Evolutionary conservation across 2,888 invertebrate genomes (phyloP), one percentile per base, ranked within the genome.

Genomic region (Ichneumoninae sp.): DNA sequence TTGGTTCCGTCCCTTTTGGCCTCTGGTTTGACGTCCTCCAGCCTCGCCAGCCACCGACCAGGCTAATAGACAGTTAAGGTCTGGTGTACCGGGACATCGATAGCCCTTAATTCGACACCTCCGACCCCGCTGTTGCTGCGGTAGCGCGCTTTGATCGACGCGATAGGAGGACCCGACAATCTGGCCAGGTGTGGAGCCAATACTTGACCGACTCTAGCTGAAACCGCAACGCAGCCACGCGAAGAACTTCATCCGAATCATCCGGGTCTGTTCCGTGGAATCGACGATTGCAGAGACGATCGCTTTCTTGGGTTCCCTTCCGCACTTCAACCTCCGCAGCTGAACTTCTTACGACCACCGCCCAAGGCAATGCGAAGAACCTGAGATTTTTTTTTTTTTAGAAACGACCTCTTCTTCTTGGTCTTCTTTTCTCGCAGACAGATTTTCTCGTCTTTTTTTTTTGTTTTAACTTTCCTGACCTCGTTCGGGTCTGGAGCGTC

Each of bases 21-120:
- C 40, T 76, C 30, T 50, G 13, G 3, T 44, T 19, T 13, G 78
- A 52, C 47, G 66, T 57, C 26, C 26, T n/a, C 44, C 6, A 62
- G 62, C 30, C 40, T 71, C 36, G 22, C 6, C 1, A 66, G 22
- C 13, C 71, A 62, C 16, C 8, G 75, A 30, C 26, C 6, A n/a
- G 60, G 8, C 36, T 66, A 66, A 44, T 47, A 52, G 84, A 79
- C 76, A 69, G 71, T 68, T 79, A 62, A 36, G 79, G 26, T 77
- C 66, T 68, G 57, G 77, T 65, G 71, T 80, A 50, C 19, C 52
- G 69, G 47, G 81, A 80, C 77, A 80, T 77, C 50, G 83, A 85
- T 82, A 68, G 79, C 79, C 60, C 82, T 83, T 71, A 69, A 80
- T 78, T 86, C 70, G 71, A 83, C 75, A 80, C 75, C 50, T 83